These are phyloP conservation scores for Noctua fimbriata DNA, from an alignment of 2,888 invertebrate genomes.

Conservation along the genomic window DNA sequence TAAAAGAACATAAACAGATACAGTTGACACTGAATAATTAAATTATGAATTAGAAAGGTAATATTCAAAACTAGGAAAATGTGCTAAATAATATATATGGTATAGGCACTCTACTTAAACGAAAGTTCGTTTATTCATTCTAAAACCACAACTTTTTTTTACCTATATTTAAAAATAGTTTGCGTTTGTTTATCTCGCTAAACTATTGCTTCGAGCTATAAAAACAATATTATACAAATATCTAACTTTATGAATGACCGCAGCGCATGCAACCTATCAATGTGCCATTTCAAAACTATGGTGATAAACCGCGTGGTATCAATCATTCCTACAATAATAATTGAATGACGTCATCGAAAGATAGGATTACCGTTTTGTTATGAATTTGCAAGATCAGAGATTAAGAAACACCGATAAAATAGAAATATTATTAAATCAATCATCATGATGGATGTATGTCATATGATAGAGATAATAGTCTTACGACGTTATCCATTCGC, in stretches of 20 bases:
- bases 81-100: neutral
- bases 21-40: neutral
- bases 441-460: constrained; percentile 51
- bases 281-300: constrained; percentile 58
- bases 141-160: neutral
- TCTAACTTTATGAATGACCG: constrained; percentile 49
- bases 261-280: constrained; percentile 49
- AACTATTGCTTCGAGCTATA: constrained; percentile 40
- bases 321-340: constrained; percentile 45
- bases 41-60: neutral
- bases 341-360: constrained; percentile 54
- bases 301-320: constrained; percentile 52
- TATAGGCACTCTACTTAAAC: neutral
- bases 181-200: constrained; percentile 30
- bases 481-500: constrained; percentile 26
- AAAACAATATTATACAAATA: constrained; percentile 59
- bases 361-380: constrained; percentile 53
- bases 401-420: constrained; percentile 36
- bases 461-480: constrained; percentile 46
- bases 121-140: neutral
- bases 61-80: neutral
- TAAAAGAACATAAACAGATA: constrained; percentile 9
- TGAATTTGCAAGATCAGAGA: constrained; percentile 46
- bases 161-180: constrained; percentile 9
- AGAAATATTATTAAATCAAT: constrained; percentile 35